Conservation (phyloP, 1,140 invertebrate genomes). For the Charaxes varanes region DNA sequence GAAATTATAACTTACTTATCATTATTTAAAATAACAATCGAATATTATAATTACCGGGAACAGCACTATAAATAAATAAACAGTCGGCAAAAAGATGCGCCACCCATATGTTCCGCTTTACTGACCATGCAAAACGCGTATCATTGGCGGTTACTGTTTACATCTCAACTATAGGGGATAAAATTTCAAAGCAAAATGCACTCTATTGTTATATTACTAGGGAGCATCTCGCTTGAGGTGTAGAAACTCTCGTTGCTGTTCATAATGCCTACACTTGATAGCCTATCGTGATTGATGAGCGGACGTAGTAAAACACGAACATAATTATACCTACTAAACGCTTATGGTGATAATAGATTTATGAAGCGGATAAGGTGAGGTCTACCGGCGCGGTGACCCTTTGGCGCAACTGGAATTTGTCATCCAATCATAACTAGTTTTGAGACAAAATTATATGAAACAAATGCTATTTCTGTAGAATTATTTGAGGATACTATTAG, state of each 20-base stretch:
- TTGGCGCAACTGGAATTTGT: constrained; percentile 16
- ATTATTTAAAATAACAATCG: too few relatives aligned
- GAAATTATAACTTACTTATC: too few relatives aligned
- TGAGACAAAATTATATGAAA: constrained; percentile 1
- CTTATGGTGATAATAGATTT: constrained; percentile 26
- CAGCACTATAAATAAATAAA: constrained; percentile 2
- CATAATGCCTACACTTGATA: constrained; percentile 20
- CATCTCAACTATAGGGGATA: constrained; percentile 9
- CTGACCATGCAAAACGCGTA: constrained; percentile 33
- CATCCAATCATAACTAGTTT: neutral
- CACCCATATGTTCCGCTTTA: constrained; percentile 32
- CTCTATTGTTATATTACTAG: too few relatives aligned
- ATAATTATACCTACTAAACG: constrained; percentile 21
- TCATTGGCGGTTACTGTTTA: constrained; percentile 26
- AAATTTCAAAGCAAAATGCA: constrained; percentile 6
- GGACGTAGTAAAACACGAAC: constrained; percentile 25
- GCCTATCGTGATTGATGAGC: constrained; percentile 30
- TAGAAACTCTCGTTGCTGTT: constrained; percentile 5
- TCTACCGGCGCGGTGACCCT: constrained; percentile 13
- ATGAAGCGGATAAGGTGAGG: constrained; percentile 16
- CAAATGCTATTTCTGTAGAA: too few relatives aligned
- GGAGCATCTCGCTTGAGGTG: constrained; percentile 6
- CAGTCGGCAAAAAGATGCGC: constrained; percentile 15
- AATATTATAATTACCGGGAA: too few relatives aligned
- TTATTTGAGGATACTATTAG: too few relatives aligned